These are phyloP conservation scores for Scomber colias DNA, from an alignment of 2,113 vertebrate species.

Conservation along the genomic window DNA sequence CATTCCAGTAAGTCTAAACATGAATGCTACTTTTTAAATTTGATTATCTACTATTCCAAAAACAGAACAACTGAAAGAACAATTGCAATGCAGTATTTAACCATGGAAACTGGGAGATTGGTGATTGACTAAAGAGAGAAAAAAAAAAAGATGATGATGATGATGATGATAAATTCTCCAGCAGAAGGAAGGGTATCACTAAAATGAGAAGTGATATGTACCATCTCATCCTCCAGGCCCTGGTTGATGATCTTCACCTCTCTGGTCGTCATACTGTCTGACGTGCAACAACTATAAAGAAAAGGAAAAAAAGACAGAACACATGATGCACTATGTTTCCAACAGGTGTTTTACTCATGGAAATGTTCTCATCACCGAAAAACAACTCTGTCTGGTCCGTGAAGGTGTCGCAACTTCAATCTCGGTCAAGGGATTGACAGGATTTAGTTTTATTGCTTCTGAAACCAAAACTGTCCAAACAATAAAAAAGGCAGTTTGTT, in stretches of 20 bases:
- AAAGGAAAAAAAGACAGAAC: not conserved
- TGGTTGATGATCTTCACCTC: conserved; percentile 89
- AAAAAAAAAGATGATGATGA: too few relatives aligned
- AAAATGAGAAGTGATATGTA: conserved; percentile 67
- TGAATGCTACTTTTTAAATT: too few relatives aligned
- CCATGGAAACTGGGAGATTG: too few relatives aligned
- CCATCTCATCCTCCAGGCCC: conserved; percentile 94
- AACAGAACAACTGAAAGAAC: too few relatives aligned
- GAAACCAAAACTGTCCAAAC: not conserved
- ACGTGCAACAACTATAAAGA: conserved; percentile 36
- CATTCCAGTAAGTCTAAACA: not conserved
- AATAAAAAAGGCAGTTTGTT: not conserved
- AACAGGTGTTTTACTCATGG: not conserved
- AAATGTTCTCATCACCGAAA: not conserved
- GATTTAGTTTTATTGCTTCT: conserved; percentile 1
- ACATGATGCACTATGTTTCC: not conserved
- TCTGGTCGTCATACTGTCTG: conserved; percentile 87
- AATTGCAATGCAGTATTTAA: too few relatives aligned
- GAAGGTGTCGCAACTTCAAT: conserved; percentile 1
- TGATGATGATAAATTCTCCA: not conserved
- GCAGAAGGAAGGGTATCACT: not conserved
- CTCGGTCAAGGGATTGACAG: not conserved
- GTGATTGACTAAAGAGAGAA: not conserved
- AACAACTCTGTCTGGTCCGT: not conserved
- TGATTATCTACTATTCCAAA: too few relatives aligned